Evolutionary conservation across 2,797 vertebrate genomes (phyloP).

Genomic region (Pantherophis vulpinus): DNA sequence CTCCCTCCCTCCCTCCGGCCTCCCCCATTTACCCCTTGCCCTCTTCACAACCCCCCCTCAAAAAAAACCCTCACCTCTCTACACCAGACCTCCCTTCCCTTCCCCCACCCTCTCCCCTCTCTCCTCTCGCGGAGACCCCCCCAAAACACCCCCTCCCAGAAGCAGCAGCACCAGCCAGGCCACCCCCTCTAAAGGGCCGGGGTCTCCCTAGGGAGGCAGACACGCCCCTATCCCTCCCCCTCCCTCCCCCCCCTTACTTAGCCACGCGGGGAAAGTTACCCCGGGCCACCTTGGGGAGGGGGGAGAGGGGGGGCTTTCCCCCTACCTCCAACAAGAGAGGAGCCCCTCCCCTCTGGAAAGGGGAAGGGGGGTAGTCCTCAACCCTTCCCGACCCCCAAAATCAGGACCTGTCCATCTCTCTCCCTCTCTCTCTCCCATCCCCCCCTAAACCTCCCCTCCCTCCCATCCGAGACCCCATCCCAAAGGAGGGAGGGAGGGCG

Average conservation of each 20-base stretch:
- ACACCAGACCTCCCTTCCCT: background rate
- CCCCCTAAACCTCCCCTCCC: too few relatives aligned
- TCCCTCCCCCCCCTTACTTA: background rate
- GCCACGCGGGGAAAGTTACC: background rate
- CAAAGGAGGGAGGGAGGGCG: too few relatives aligned
- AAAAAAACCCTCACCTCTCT: too few relatives aligned
- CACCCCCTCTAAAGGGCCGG: background rate
- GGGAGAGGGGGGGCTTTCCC: background rate
- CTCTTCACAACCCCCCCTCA: background rate
- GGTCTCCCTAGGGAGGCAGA: background rate
- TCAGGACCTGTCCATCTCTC: too few relatives aligned
- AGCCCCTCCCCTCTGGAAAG: background rate
- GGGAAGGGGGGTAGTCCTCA: background rate
- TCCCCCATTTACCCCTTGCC: background rate
- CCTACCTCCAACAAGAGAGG: background rate
- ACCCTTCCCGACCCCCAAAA: too few relatives aligned
- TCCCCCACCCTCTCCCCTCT: background rate
- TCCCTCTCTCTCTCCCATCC: too few relatives aligned
- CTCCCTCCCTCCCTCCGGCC: background rate
- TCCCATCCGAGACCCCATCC: too few relatives aligned
- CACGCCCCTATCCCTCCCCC: background rate
- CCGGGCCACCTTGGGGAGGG: background rate
- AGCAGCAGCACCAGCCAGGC: background rate
- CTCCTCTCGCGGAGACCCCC: background rate
- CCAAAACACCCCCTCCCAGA: background rate